A percentile compares a stretch with the other conserved stretches of the same genome.
Conservation (phyloP, 1,140 invertebrate species). For the Nasonia longicornis region DNA sequence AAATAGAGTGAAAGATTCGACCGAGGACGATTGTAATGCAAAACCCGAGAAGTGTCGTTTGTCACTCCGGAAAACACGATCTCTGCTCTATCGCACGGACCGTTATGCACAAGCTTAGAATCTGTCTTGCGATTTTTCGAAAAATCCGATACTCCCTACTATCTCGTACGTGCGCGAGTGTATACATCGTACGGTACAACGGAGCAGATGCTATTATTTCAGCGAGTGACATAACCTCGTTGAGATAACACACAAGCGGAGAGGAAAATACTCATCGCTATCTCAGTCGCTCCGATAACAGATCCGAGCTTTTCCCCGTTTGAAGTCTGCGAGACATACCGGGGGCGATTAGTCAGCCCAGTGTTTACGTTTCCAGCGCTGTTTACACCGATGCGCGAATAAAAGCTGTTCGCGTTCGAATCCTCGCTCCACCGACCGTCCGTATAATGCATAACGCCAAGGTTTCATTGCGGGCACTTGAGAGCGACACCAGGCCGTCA, state of each 20-base stretch:
- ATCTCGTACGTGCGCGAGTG: no score
- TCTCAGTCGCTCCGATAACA: not conserved
- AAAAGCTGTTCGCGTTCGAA: not conserved
- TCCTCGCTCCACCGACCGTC: no score
- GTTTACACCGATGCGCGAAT: not conserved
- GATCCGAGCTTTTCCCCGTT: not conserved
- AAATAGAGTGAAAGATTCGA: no score
- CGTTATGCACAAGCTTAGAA: not conserved
- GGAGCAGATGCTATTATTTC: not conserved
- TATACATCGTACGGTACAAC: no score
- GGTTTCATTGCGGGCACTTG: not conserved
- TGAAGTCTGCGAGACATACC: not conserved
- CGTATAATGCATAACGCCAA: not conserved
- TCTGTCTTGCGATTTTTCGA: not conserved
- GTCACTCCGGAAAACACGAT: no score
- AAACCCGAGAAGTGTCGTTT: not conserved
- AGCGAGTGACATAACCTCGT: not conserved
- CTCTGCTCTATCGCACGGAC: not conserved
- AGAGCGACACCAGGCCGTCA: not conserved
- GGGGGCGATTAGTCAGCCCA: not conserved
- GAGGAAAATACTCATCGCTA: not conserved
- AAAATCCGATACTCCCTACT: no score
- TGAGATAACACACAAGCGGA: not conserved
- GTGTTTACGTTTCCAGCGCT: not conserved
- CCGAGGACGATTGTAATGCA: not conserved